phyloP scores from a whole-genome alignment of 2,797 vertebrate genomes.

The Eupleurogrammus muticus region DNA sequence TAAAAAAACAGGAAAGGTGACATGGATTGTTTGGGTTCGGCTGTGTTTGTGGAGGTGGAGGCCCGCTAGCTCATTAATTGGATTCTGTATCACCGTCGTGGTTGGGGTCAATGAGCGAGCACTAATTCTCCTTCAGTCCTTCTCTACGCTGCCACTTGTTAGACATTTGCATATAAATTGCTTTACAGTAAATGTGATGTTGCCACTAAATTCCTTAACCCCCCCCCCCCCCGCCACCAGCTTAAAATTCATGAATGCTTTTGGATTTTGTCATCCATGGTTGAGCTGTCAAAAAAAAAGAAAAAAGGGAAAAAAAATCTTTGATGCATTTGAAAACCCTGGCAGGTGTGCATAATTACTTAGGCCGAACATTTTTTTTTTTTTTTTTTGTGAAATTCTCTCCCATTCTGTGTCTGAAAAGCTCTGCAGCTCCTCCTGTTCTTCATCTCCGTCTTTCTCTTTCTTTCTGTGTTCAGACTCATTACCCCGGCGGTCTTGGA shows the following conservation, averaged over 20 bases:
- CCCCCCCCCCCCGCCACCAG: conserved; percentile 47
- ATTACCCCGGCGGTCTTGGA: conserved; percentile 26
- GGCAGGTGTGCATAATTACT: conserved; percentile 46
- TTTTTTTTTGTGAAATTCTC: conserved; percentile 36
- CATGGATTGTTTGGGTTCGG: conserved; percentile 26
- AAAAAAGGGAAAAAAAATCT: conserved; percentile 50
- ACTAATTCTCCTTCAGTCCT: conserved; percentile 71
- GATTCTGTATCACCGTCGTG: conserved; percentile 71
- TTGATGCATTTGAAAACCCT: conserved; percentile 43
- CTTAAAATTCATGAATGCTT: conserved; percentile 81
- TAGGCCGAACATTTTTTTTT: conserved; percentile 9
- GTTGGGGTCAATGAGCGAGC: conserved; percentile 75
- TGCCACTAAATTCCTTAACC: conserved; percentile 71
- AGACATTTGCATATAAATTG: conserved; percentile 85
- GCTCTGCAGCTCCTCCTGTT: conserved; percentile 10
- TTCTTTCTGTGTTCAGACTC: conserved; percentile 28
- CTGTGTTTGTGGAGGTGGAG: conserved; percentile 16
- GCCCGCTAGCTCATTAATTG: conserved; percentile 75
- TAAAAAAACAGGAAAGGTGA: not conserved
- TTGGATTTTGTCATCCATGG: conserved; percentile 58
- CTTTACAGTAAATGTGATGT: conserved; percentile 71
- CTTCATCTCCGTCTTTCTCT: conserved; percentile 7
- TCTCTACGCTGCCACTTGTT: conserved; percentile 66
- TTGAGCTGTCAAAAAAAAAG: conserved; percentile 48
- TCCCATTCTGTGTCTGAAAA: conserved; percentile 34